Conservation (phyloP, 2,113 vertebrate species). For the Tamias sibiricus region DNA sequence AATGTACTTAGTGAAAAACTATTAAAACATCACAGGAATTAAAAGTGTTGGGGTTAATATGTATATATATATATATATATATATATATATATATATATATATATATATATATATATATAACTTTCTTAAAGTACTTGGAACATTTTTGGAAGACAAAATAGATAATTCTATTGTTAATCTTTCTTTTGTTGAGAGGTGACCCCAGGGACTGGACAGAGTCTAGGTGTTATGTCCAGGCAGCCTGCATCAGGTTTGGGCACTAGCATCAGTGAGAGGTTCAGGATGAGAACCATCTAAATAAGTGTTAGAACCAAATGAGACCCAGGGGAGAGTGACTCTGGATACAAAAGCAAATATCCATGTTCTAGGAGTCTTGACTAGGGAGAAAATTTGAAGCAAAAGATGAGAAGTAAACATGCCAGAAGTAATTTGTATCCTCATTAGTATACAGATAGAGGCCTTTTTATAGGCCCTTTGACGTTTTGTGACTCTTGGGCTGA, state of each 20-base stretch:
- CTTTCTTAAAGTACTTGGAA: background rate
- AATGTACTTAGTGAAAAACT: background rate
- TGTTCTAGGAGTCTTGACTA: background rate
- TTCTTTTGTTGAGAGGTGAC: background rate
- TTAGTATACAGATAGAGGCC: background rate
- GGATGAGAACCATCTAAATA: background rate
- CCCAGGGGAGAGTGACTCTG: background rate
- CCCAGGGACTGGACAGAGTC: background rate
- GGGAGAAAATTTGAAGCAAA: background rate
- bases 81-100: too few species aligned
- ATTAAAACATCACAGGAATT: background rate
- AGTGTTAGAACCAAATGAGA: background rate
- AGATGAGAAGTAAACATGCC: background rate
- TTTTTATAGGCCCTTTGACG: background rate
- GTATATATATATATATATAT: too few species aligned
- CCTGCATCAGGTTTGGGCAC: background rate
- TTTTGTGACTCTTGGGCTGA: background rate
- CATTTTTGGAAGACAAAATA: background rate
- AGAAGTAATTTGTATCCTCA: background rate
- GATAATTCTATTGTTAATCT: background rate
- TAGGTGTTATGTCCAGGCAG: background rate
- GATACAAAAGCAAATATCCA: background rate
- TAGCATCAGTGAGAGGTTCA: background rate
- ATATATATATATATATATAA: background rate
- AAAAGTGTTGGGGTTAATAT: background rate